Base-by-base conservation (phyloP, 2,797 vertebrate species). In the Anableps anableps region DNA sequence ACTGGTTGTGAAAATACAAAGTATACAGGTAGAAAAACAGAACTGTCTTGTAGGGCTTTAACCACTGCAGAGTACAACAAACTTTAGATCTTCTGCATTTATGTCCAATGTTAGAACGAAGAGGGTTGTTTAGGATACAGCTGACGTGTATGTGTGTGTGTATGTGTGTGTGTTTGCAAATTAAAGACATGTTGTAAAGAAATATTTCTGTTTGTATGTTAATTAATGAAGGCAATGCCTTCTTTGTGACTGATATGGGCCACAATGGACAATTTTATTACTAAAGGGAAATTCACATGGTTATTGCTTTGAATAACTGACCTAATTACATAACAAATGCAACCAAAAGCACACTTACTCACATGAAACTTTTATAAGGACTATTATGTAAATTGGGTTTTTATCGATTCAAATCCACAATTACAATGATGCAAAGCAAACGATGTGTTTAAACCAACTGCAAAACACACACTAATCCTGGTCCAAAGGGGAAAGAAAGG, bases 201-300 rank as follows among this genome's bases (percentile, higher is more conserved):
- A 72, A 81, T 81, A 77, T 53, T 72, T 84, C 75, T 87, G 80
- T 91, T 86, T 81, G 79, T 85, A 87, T 76, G 82, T 83, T 90
- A 85, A 88, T 84, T 88, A 93, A 93, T 94, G 92, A 83, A 79
- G 83, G 79, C 78, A 77, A 73, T 79, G 47, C 83, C 88, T 80
- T 82, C 74, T 75, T 85, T 80, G 72, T 94, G 94, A 95, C 93
- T 94, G 86, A 94, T 92, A 88, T 93, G 84, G 93, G 92, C 92
- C 92, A 95, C 85, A 88, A 85, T 88, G 84, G 88, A 82, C 84
- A 84, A 72, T 72, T 93, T 92, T 85, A 91, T 92, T 87, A 86
- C 85, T 89, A 85, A 91, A 80, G 80, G 80, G 77, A 88, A 89
- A 86, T 77, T 86, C 87, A 83, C 79, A 75, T 78, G 80, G 84